phyloP scores from a whole-genome alignment of 2,797 vertebrate species.

The Labroides dimidiatus region DNA sequence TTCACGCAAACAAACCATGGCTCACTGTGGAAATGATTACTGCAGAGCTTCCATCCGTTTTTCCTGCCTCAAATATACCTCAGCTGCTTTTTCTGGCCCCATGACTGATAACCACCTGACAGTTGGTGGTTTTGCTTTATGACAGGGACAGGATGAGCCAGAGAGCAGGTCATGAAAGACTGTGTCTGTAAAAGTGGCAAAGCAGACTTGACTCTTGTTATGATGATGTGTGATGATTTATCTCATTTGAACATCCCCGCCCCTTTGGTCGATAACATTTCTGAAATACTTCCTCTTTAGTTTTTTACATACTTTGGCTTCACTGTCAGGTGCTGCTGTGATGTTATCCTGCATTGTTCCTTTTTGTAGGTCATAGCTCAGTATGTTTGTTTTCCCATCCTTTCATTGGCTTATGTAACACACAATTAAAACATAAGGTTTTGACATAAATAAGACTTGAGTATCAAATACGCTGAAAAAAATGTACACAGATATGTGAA shows the following conservation, averaged over 20 bases:
- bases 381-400: neutral
- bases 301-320: constrained; percentile 5
- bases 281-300: constrained; percentile 52
- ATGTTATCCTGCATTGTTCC: constrained; percentile 12
- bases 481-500: neutral
- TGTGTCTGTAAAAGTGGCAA: neutral
- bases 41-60: constrained; percentile 9
- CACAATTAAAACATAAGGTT: neutral
- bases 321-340: constrained; percentile 1
- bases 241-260: constrained; percentile 11
- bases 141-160: neutral
- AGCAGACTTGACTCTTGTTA: neutral
- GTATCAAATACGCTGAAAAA: neutral
- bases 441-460: no score
- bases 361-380: neutral
- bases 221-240: constrained; percentile 1
- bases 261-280: constrained; percentile 31
- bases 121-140: constrained; percentile 3
- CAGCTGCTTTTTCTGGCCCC: constrained; percentile 7
- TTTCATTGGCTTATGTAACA: neutral
- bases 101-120: constrained; percentile 30
- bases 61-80: neutral
- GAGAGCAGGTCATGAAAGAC: constrained; percentile 9
- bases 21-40: constrained; percentile 38
- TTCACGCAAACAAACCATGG: neutral